These are phyloP conservation scores for Threskiornis aethiopicus DNA, from an alignment of 2,797 vertebrate genomes.

Conservation along the genomic window DNA sequence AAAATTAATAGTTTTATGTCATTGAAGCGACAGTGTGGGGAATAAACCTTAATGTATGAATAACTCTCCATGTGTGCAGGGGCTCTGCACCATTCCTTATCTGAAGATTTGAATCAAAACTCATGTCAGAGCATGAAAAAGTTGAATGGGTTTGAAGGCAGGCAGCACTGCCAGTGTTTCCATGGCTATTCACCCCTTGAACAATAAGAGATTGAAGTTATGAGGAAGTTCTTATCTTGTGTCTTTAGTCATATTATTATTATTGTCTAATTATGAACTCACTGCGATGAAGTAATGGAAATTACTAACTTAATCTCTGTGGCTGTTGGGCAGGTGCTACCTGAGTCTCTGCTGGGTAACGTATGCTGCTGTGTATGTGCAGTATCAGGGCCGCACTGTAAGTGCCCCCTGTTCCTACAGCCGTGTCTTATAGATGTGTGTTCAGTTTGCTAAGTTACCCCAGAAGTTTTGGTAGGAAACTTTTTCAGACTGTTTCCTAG, in stretches of 20 bases:
- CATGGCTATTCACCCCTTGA: background rate
- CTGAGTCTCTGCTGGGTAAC: background rate
- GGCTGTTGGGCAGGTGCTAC: background rate
- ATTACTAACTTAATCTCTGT: background rate
- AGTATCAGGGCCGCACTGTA: background rate
- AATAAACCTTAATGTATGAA: background rate
- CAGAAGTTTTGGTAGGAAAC: background rate
- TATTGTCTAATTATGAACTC: background rate
- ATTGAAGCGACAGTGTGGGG: background rate
- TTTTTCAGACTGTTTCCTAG: background rate
- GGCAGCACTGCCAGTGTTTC: background rate
- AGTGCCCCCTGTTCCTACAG: background rate
- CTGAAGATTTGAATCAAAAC: background rate
- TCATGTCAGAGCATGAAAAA: background rate
- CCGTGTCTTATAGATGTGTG: background rate
- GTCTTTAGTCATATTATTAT: background rate
- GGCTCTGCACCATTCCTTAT: background rate
- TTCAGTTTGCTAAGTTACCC: background rate
- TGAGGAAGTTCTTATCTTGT: background rate
- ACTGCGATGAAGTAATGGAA: background rate
- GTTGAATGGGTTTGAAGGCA: background rate
- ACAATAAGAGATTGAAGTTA: accelerated
- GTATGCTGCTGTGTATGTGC: background rate
- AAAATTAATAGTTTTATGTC: background rate
- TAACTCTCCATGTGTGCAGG: background rate